Conservation (phyloP, 2,888 invertebrate species). For the Drosophila nr. perissopoda region DNA sequence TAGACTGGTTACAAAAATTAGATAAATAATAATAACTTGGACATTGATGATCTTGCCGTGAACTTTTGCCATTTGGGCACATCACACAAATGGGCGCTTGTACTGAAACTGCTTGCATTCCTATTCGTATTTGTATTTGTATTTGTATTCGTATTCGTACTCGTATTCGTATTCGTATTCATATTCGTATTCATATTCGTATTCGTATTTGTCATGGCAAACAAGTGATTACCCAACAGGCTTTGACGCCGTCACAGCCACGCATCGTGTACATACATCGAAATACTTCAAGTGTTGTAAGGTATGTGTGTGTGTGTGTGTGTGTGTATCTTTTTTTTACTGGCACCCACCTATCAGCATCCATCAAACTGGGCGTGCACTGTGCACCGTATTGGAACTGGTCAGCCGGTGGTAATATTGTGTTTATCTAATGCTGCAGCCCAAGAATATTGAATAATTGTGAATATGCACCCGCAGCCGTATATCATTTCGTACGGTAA, state of each 20-base stretch:
- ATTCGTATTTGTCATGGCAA: slow-evolving; percentile 63
- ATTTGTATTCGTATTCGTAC: slow-evolving; percentile 20
- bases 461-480: not conserved
- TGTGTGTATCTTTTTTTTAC: slow-evolving; percentile 1
- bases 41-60: slow-evolving; percentile 76
- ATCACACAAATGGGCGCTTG: slow-evolving; percentile 31
- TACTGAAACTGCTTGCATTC: slow-evolving; percentile 17
- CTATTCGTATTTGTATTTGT: slow-evolving; percentile 3
- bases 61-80: slow-evolving; percentile 71
- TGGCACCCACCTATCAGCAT: slow-evolving; percentile 29
- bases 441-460: slow-evolving; percentile 15
- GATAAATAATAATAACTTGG: slow-evolving; percentile 64
- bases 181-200: slow-evolving; percentile 15
- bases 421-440: not conserved
- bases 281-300: slow-evolving; percentile 1
- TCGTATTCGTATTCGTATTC: slow-evolving; percentile 13
- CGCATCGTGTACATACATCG: slow-evolving; percentile 42
- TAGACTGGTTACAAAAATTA: slow-evolving; percentile 52
- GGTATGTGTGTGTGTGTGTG: not conserved
- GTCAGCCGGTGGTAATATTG: slow-evolving; percentile 3
- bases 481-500: not conserved
- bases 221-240: slow-evolving; percentile 69
- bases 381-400: slow-evolving; percentile 31
- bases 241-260: slow-evolving; percentile 47
- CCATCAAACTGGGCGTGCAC: slow-evolving; percentile 43